Evolutionary conservation across 2,888 invertebrate species (phyloP), one percentile per base, ranked within the genome.

Genomic region (Periphyllus acericola): DNA sequence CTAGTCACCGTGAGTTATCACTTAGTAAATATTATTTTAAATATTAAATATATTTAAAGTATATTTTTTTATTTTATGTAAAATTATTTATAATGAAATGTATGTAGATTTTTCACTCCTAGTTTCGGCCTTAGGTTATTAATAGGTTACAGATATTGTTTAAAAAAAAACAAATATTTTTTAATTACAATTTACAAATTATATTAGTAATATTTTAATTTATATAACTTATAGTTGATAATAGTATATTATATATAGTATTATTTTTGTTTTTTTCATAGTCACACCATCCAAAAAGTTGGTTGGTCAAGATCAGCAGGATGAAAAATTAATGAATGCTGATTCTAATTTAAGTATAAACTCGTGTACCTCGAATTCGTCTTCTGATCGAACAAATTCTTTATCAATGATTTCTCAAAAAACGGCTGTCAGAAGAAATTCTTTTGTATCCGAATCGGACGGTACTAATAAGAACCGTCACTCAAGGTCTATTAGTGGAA

Each of bases 401-500:
- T 78, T 76, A n/a, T 85, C 86, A 55, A 55, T 78, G 25, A 40
- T 79, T n/a, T 86, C 86, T 29, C 86, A 86, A 78, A 79, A 86
- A 55, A 86, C 79, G 0, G 55, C 86, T 21, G 21, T 79, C 19
- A 55, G 86, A 72, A 86, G 71, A 79, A 86, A 71, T 36, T 79
- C 86, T 34, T 52, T 71, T 25, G 68, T 86, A 19, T 86, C 79
- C 8, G 86, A 86, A n/a, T 55, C 71, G 0, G 21, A 8, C 0
- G 29, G 36, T 11, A 0, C 46, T 29, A 71, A 29, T 55, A 79
- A 6, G 32, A 79, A 79, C 52, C 86, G 29, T 34, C 81, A 94
- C 90, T 93, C 93, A 90, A 92, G 94, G 85, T 93, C 94, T 11
- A 91, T 94, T 25, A 94, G 94, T 90, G 92, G 94, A 0, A 93